A percentile compares a stretch with the other conserved stretches of the same genome.
These are phyloP conservation scores for Strongylocentrotus purpuratus DNA, from an alignment of 35 echinoderm and acorn worm species.

Conservation along the genomic window DNA sequence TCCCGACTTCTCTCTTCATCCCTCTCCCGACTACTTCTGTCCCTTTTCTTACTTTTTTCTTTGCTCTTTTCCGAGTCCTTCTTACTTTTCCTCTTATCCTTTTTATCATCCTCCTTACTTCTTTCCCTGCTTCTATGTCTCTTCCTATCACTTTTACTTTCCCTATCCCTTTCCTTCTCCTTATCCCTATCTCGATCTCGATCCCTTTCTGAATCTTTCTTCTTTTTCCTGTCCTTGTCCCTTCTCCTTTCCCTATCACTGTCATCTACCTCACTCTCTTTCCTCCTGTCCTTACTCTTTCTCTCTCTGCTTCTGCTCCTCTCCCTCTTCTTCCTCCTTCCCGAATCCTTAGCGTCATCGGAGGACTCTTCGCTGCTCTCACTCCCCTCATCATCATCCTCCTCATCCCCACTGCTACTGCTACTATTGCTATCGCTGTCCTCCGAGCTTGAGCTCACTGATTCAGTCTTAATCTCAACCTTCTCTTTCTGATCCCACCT, in stretches of 20 bases:
- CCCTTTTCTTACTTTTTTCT: neutral
- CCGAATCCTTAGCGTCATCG: neutral
- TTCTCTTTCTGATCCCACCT: constrained; percentile 43
- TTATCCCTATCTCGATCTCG: neutral
- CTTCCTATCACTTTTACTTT: neutral
- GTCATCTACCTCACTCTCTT: neutral
- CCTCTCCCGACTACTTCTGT: constrained; percentile 13
- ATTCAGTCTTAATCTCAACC: neutral
- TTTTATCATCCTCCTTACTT: neutral
- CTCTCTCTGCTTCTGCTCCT: constrained; percentile 26
- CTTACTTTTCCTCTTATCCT: neutral
- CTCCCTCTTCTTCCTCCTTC: neutral
- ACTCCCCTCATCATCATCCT: neutral
- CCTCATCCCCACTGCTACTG: neutral
- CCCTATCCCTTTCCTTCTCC: constrained; percentile 2
- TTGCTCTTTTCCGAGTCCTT: neutral
- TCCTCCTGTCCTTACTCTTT: neutral
- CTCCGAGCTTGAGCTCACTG: constrained; percentile 5
- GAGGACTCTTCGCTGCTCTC: neutral
- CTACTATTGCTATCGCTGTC: constrained; percentile 26
- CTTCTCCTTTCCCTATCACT: constrained; percentile 20
- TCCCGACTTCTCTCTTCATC: constrained; percentile 24
- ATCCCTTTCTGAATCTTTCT: neutral
- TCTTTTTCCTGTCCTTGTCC: neutral
- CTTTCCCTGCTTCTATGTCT: neutral